Percentiles rank a stretch among this genome's conserved stretches.
Evolutionary conservation across 2,888 invertebrate genomes (phyloP).

Genomic region (Toxonevra muliebris): DNA sequence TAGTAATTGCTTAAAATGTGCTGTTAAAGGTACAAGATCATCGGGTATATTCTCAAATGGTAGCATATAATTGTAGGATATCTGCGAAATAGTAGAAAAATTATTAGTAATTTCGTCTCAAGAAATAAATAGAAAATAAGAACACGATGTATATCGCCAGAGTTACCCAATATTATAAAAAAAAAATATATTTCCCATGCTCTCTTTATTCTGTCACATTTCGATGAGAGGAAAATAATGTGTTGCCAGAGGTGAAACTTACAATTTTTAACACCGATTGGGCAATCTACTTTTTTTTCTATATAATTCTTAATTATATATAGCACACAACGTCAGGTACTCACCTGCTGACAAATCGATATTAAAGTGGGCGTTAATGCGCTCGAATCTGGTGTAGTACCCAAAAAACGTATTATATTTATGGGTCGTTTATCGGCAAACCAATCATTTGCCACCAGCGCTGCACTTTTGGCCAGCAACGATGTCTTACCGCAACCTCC

Average conservation of each 20-base stretch:
- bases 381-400: constrained; percentile 97
- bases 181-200: too few species aligned
- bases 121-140: too few species aligned
- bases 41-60: constrained; percentile 95
- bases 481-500: constrained; percentile 98
- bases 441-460: constrained; percentile 79
- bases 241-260: too few species aligned
- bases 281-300: too few species aligned
- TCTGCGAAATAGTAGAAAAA: constrained; percentile 65
- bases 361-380: constrained; percentile 93
- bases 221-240: too few species aligned
- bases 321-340: constrained; percentile 5
- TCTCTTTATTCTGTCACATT: too few species aligned
- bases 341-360: constrained; percentile 93
- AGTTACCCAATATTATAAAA: too few species aligned
- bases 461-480: constrained; percentile 89
- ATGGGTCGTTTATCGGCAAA: constrained; percentile 80
- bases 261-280: too few species aligned
- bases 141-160: too few species aligned
- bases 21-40: constrained; percentile 93
- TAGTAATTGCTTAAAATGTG: constrained; percentile 93
- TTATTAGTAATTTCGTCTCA: too few species aligned
- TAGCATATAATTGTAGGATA: constrained; percentile 90
- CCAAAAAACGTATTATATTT: constrained; percentile 90
- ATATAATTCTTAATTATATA: too few species aligned